These are phyloP conservation scores for Helostoma temminkii DNA, from an alignment of 2,797 vertebrate species.

Conservation along the genomic window DNA sequence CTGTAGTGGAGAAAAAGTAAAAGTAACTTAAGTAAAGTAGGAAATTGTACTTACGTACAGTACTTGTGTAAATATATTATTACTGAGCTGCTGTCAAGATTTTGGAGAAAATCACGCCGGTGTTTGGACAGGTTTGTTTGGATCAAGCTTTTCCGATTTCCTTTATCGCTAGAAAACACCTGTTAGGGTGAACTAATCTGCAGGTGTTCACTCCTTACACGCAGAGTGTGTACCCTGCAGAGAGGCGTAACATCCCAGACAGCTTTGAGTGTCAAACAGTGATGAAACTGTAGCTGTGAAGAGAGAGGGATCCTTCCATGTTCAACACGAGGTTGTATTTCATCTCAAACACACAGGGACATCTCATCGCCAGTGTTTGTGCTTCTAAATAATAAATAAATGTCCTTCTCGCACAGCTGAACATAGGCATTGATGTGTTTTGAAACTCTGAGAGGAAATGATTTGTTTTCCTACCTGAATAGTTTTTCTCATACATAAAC, in stretches of 20 bases:
- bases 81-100: too few relatives aligned
- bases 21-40: too few relatives aligned
- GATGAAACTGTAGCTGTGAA: slow-evolving; percentile 33
- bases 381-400: slow-evolving; percentile 64
- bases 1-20: too few relatives aligned
- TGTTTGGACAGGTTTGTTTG: too few relatives aligned
- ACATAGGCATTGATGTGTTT: not conserved
- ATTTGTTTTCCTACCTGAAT: slow-evolving; percentile 24
- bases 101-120: too few relatives aligned
- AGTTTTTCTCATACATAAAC: not conserved
- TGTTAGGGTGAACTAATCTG: not conserved
- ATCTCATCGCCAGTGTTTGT: slow-evolving; percentile 56
- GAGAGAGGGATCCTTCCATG: slow-evolving; percentile 22
- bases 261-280: slow-evolving; percentile 19
- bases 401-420: slow-evolving; percentile 43
- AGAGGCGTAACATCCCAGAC: slow-evolving; percentile 13
- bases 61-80: too few relatives aligned
- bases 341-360: slow-evolving; percentile 40
- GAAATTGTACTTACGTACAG: too few relatives aligned
- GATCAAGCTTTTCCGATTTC: not conserved
- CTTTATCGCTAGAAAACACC: not conserved
- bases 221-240: not conserved
- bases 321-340: slow-evolving; percentile 44
- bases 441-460: slow-evolving; percentile 25
- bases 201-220: slow-evolving; percentile 8